Evolutionary conservation across 1,140 invertebrate genomes (phyloP), one percentile per base, ranked within the genome.

Genomic region (Anoplophora glabripennis): DNA sequence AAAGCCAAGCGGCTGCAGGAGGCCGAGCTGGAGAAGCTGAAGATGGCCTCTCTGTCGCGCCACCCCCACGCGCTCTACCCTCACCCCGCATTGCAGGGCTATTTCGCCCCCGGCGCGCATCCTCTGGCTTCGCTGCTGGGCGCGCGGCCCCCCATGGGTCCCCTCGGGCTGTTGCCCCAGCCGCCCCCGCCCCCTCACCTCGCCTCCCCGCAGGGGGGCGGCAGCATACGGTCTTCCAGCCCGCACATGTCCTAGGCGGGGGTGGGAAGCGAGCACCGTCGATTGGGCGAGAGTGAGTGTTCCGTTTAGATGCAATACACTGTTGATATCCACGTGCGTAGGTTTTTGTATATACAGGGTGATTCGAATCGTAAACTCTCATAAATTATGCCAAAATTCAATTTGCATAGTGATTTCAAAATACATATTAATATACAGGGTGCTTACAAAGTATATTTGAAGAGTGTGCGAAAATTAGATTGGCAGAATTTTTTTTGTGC

Each of bases 1-100:
- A 97, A 98, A 77, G 90, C 92, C 64, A 98, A 98, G 75, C 85
- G 94, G 12, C 82, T 97, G 4, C 93, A 96, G 74, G 94, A 98
- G 76, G 93, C 94, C 34, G 94, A 96, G 82, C 86, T 94, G 64
- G 92, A 93, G 76, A 93, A 92, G 75, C 60, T 76, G 45, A 76
- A 76, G 57, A 76, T 76, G 74, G 74, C 74, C 15, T 75, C 74
- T n/a, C 53, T 76, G 10, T 63, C 71, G 7, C 68, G 74, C 9
- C 71, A 71, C 41, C 74, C 58, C 34, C 73, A 74, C 61, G 61
- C 68, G 8, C 63, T 74, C 7, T 74, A 74, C 57, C 72, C 71
- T 9, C 74, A 76, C 67, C 73, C 74, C 7, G 74, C 74, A 14
- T 60, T 76, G 42, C 74, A 76, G 62, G 72, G 72, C 12, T 76